Evolutionary conservation across 1,140 invertebrate genomes (phyloP).

Genomic region (Phymorhynchus buccinoides): DNA sequence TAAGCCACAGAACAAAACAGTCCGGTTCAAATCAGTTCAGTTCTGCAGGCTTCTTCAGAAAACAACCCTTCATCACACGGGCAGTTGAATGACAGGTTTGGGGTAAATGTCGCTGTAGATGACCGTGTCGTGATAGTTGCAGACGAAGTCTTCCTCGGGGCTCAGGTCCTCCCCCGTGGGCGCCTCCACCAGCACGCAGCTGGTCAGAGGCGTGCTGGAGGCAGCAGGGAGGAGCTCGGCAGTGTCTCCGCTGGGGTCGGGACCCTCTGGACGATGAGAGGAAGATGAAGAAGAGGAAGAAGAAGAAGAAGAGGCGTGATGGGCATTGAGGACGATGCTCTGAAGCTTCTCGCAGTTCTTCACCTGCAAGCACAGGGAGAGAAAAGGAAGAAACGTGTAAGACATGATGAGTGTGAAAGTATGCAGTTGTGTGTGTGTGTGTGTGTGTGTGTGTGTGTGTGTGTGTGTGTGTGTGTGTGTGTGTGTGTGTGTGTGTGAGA

Average conservation of each 20-base stretch:
- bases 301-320: neutral
- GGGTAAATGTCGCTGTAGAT: slow-evolving; percentile 53
- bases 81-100: slow-evolving; percentile 52
- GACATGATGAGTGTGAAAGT: neutral
- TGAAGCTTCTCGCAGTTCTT: slow-evolving; percentile 16
- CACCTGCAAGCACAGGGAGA: slow-evolving; percentile 15
- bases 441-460: too few relatives aligned
- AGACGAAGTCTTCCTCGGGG: slow-evolving; percentile 43
- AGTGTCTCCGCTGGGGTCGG: neutral
- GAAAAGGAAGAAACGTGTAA: neutral
- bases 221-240: too few relatives aligned
- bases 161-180: slow-evolving; percentile 42
- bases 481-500: too few relatives aligned
- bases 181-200: slow-evolving; percentile 34
- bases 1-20: too few relatives aligned
- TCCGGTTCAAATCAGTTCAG: neutral
- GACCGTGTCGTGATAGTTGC: slow-evolving; percentile 47
- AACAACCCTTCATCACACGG: slow-evolving; percentile 41
- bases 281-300: too few relatives aligned
- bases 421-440: too few relatives aligned
- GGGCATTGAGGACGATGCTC: neutral
- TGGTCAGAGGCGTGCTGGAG: neutral
- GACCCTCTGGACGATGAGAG: too few relatives aligned
- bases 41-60: neutral
- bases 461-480: too few relatives aligned